These are phyloP conservation scores for Struthio camelus DNA, from an alignment of 2,113 vertebrate genomes.

Conservation along the genomic window DNA sequence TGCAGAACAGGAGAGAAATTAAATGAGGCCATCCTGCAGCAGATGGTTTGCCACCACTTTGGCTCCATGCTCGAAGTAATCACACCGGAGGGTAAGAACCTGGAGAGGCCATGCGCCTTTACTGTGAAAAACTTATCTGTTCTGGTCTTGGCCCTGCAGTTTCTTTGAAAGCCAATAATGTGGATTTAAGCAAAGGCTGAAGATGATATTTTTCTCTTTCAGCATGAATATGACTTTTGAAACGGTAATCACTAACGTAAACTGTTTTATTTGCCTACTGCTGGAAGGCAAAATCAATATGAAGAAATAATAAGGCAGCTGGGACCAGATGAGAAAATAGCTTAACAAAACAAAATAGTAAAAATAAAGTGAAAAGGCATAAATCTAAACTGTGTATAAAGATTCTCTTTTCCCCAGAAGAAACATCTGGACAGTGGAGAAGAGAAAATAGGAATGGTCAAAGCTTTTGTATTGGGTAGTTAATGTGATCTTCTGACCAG, in stretches of 20 bases:
- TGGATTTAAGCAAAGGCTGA: background rate
- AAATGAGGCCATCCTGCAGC: background rate
- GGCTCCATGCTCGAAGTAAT: background rate
- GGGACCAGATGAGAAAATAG: background rate
- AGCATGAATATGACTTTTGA: background rate
- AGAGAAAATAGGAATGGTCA: background rate
- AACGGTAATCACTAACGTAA: background rate
- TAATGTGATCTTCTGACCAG: background rate
- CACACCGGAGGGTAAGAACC: background rate
- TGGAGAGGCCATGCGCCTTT: background rate
- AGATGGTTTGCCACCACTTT: background rate
- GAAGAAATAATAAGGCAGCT: background rate
- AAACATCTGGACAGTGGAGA: background rate
- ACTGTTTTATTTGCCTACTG: background rate
- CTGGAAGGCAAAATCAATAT: background rate
- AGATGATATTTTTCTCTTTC: background rate
- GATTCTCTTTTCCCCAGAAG: background rate
- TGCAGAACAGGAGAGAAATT: background rate
- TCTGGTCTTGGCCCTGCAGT: background rate
- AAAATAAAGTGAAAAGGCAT: background rate
- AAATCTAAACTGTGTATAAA: background rate
- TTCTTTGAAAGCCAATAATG: background rate
- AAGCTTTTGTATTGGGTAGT: background rate
- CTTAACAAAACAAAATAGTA: background rate
- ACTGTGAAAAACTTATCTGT: background rate